Base-by-base conservation (phyloP, 2,888 invertebrate species). In the Drosophila anceps region DNA sequence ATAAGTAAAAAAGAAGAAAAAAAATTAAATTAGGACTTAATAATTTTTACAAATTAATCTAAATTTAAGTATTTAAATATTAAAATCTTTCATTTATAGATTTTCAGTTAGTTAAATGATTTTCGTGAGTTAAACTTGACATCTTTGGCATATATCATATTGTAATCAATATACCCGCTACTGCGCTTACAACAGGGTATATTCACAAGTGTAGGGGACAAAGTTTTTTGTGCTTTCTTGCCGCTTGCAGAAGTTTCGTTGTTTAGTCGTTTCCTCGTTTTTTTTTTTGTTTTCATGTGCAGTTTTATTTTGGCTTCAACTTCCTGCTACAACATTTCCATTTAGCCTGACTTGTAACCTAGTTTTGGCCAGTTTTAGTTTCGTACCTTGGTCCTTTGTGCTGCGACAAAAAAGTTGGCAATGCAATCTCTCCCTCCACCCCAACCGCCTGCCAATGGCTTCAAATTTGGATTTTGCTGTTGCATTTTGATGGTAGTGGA, bases 241-340 rank as follows among this genome's bases (percentile, higher is more conserved):
- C 55, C 54, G 41, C 50, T 63, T 66, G 65, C 31, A 37, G 43
- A 76, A 66, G 53, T 74, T 74, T 64, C 67, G 58, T 60, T 76
- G 75, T 70, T 68, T 33, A 53, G 61, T 78, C 57, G 62, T 44
- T 57, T 35, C 57, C 69, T 66, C n/a, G n/a, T n/a, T n/a, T n/a
- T 24, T 24, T 24, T 24, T 24, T 66, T 65, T 55, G 66, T 69
- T 59, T 73, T 73, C 77, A 69, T 76, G 64, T 81, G 69, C 69
- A 81, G 64, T 78, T 78, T 68, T 81, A 66, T 79, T 79, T 79
- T 75, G 68, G 62, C 57, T 67, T 62, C 69, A 74, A 85, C 88
- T 85, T 84, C 86, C 86, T 85, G 86, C 73, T 72, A 81, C 84
- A 84, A 79, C 89, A 84, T 83, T 83, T 87, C 77, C 84, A 84